Evolutionary conservation across 2,797 vertebrate genomes (phyloP), one percentile per base, ranked within the genome.

Genomic region (Lagodon rhomboides): DNA sequence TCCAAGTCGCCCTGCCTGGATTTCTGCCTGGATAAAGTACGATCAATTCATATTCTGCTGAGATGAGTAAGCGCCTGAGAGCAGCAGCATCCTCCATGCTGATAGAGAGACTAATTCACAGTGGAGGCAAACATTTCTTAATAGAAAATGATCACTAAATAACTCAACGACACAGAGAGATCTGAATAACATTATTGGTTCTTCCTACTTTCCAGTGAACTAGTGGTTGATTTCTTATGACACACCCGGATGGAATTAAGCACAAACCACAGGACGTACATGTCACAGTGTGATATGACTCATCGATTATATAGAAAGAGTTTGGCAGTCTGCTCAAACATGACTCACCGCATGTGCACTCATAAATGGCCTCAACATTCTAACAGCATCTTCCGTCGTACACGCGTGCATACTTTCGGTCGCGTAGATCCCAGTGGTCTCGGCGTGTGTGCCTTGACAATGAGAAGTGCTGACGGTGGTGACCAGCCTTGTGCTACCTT

Each of bases 31-130:
- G 22, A 75, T 81, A 82, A 82, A 83, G 61, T 68, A 66, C 12
- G n/a, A 90, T 87, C 77, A 86, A 63, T 85, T 87, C 67, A 79
- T 49, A 85, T 86, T 88, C 73, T 78, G 68, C 51, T 44, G 74
- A 66, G 77, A 85, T 85, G 89, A 84, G 69, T 75, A 81, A 80
- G 70, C 74, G 67, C 62, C 65, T 27, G 53, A 65, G 69, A 73
- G 83, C 53, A 49, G 67, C 69, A 75, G 68, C 72, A 75, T 63
- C 73, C 56, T 83, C 69, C 25, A n/a, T 56, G 70, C 53, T 69
- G 79, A 82, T 60, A 82, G 74, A 76, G 63, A 79, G 63, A 79
- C 73, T 71, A 82, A 85, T 86, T 89, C 77, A 85, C 69, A 80
- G 75, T 47, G 25, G 76, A 83, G 73, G 75, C 68, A 80, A 84